Percentiles rank a stretch among this genome's conserved stretches.
These are phyloP conservation scores for Alethe castanea DNA, from an alignment of 2,113 vertebrate species.

Conservation along the genomic window DNA sequence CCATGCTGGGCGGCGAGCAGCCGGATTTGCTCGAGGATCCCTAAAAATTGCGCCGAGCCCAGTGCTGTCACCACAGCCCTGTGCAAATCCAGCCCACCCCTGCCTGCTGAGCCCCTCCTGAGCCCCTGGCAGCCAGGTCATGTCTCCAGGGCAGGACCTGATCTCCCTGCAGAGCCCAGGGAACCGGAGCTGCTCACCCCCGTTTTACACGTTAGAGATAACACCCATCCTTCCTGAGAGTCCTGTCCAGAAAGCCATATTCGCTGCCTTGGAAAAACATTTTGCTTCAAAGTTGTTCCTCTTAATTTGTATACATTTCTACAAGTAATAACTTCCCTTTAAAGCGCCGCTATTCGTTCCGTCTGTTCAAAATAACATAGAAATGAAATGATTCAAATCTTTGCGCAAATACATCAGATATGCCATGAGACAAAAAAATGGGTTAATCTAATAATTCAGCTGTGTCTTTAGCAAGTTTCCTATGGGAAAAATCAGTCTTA, in stretches of 20 bases:
- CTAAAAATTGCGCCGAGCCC: neutral
- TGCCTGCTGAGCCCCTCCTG: neutral
- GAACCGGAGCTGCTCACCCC: neutral
- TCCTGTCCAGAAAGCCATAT: neutral
- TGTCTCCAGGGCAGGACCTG: neutral
- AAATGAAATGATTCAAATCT: neutral
- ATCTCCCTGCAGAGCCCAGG: neutral
- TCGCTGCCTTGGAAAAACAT: neutral
- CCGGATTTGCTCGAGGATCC: rapidly evolving
- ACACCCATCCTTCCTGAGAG: neutral
- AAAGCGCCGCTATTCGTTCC: neutral
- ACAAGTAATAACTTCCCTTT: slow-evolving; percentile 25
- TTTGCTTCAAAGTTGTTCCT: neutral
- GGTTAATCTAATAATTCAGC: slow-evolving; percentile 40
- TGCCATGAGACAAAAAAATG: neutral
- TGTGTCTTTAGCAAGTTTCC: slow-evolving; percentile 44
- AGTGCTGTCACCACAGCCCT: neutral
- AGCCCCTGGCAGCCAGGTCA: neutral
- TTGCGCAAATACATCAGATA: neutral
- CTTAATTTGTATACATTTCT: slow-evolving; percentile 32
- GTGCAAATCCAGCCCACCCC: neutral
- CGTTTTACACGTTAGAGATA: neutral
- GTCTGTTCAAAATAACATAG: slow-evolving; percentile 1
- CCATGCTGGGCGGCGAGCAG: neutral
- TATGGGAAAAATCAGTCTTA: slow-evolving; percentile 50